These are phyloP conservation scores for Lysiphlebus fabarum DNA, from an alignment of 1,140 invertebrate genomes.

Conservation along the genomic window DNA sequence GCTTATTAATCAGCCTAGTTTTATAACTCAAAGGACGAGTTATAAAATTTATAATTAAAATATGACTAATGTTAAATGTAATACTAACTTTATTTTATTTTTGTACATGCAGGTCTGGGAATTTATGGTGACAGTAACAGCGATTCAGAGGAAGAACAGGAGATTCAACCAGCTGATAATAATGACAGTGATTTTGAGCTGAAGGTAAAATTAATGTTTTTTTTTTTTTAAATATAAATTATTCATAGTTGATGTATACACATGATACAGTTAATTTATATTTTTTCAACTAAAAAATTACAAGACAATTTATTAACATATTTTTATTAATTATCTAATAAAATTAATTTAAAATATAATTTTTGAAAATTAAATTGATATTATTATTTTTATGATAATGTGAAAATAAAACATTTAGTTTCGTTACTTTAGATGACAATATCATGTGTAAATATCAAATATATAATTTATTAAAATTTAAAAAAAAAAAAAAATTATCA, in stretches of 20 bases:
- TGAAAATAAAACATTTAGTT: no score
- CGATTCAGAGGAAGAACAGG: slow-evolving; percentile 53
- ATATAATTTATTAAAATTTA: neutral
- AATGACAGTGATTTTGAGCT: slow-evolving; percentile 56
- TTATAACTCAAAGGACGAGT: no score
- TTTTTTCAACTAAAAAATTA: neutral
- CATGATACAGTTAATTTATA: slow-evolving; percentile 4
- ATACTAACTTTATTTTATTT: slow-evolving; percentile 13
- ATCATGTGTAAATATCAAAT: neutral
- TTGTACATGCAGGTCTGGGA: slow-evolving; percentile 50
- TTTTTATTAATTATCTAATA: no score
- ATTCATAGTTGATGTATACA: no score
- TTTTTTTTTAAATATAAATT: slow-evolving; percentile 5
- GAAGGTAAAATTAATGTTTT: slow-evolving; percentile 36
- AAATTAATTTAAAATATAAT: no score
- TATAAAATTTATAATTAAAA: no score
- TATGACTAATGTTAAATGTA: no score
- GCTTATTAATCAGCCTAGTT: neutral
- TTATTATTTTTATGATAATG: no score
- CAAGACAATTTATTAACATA: no score
- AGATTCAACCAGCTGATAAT: slow-evolving; percentile 42
- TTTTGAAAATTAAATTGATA: no score
- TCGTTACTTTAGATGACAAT: no score
- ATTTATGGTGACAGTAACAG: slow-evolving; percentile 58
- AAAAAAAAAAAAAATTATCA: neutral